Evolutionary conservation across 2,113 vertebrate species (phyloP), one percentile per base, ranked within the genome.

Genomic region (Elgaria multicarinata): DNA sequence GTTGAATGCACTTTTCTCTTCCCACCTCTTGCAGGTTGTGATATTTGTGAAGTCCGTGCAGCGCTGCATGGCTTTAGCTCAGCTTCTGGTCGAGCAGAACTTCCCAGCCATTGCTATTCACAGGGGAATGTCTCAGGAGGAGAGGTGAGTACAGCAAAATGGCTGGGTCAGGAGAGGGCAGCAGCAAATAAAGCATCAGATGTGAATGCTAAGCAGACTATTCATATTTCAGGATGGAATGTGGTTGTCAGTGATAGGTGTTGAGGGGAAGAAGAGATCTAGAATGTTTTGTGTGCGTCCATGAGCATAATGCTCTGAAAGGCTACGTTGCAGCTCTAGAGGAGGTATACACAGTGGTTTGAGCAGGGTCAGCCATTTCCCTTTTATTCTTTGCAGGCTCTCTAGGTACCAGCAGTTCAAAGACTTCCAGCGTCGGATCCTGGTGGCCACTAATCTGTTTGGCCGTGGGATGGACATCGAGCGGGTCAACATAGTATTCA

Each of bases 401-500:
- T 97, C 98, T 86, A 96, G 98, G 66, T 98, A 98, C 93, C 98
- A 98, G 95, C 98, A 98, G 85, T 98, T 98, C 83, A 98, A 98
- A 86, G 97, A 98, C 90, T 98, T 98, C 85, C 98, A 98, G 90
- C 96, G 98, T 69, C 93, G 98, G 58, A 98, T 98, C 91, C 95
- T 98, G 39, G 98, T 98, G 87, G 98, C 98, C 20, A 98, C 98
- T 44, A 98, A 98, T 89, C 91, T 98, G 1, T 98, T 98, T 55
- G 98, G 98, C 22, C 96, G 97, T 36, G 98, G 98, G 83, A 98
- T 98, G 97, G 98, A 98, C 93, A 98, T 98, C 0, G 98, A 98
- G 91, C 95, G 97, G 31, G 97, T 98, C 90, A 98, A 98, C 95
- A 98, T 98, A 1, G 98, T 97, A 80, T 98, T 98, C 78, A 98